Conservation (phyloP, 2,888 invertebrate genomes). For the Acrocyrtus sp. region DNA sequence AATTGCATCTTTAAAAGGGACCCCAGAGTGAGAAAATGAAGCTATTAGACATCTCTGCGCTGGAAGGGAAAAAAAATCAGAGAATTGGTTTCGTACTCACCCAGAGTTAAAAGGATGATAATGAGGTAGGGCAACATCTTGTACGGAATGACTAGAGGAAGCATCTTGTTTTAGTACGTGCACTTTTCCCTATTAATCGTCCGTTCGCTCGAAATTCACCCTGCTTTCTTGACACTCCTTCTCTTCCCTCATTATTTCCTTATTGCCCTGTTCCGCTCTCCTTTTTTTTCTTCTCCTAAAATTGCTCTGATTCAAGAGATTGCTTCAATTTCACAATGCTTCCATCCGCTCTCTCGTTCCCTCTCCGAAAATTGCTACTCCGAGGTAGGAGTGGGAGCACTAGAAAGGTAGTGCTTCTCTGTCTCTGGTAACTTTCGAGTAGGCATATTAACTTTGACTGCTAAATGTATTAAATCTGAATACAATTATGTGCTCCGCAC, state of each 20-base stretch:
- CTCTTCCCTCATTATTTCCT: constrained; percentile 48
- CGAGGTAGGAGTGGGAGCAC: not conserved
- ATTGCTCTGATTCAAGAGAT: not conserved
- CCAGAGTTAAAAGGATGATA: constrained; percentile 54
- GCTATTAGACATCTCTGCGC: constrained; percentile 22
- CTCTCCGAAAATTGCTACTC: not conserved
- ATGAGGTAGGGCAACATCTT: constrained; percentile 52
- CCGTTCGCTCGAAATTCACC: constrained; percentile 25
- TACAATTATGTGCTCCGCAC: too few species aligned
- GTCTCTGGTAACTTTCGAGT: too few species aligned
- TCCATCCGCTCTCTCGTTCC: not conserved
- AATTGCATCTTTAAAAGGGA: constrained; percentile 12
- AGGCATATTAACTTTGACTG: too few species aligned
- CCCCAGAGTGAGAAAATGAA: constrained; percentile 10
- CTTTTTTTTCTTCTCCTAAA: not conserved
- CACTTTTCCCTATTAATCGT: constrained; percentile 43
- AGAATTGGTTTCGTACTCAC: constrained; percentile 19
- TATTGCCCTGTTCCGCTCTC: constrained; percentile 28
- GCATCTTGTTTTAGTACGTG: constrained; percentile 11
- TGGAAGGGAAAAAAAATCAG: not conserved
- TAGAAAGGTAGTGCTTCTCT: not conserved
- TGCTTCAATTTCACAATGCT: not conserved
- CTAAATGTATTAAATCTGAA: too few species aligned
- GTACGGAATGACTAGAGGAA: constrained; percentile 34
- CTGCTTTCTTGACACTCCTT: constrained; percentile 36